Evolutionary conservation across 53 echinoderm and acorn worm species (phyloP), one percentile per base, ranked within the genome.

Genomic region (Temnopleurus reevesii): DNA sequence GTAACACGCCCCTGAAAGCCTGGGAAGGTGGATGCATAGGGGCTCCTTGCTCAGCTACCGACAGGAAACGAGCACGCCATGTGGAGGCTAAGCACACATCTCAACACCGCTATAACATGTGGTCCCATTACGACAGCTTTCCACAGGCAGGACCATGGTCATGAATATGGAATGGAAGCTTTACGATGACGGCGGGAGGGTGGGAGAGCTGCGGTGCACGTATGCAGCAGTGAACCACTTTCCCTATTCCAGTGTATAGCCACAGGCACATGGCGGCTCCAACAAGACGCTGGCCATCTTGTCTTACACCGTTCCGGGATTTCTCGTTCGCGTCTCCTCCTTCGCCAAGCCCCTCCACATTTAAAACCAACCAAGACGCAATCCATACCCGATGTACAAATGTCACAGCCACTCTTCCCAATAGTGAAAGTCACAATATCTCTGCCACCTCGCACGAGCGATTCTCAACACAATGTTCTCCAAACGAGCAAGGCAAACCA

Each of bases 251-350:
- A 44, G 44, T 44, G 85, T 59, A 59, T 59, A 43, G 44, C 60
- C 85, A 85, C 85, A 85, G 85, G 85, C 85, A 85, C 60, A 60
- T 85, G 85, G 23, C 85, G 61, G 85, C 85, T 59, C 43, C 85
- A 85, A 26, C 44, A n/a, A 59, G 85, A 85, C 60, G 46, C 60
- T 60, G 12, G 85, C 85, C 85, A 85, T 85, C 85, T 85, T 85
- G 85, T 59, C 60, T 85, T 41, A 54, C 35, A 55, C 35, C 17
- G 51, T 36, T 26, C 83, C 51, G 18, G 54, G 83, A 51, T 47
- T 79, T 45, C 46, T 77, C n/a, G 77, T 45, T 45, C 3, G 77
- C 77, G 25, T 77, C 47, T 51, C 79, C 2, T 35, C 43, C 79
- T 79, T 47, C 79, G 45, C 26, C 49, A 13, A 79, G 45, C 79